Conservation (phyloP, 2,797 vertebrate genomes). For the Champsocephalus gunnari region DNA sequence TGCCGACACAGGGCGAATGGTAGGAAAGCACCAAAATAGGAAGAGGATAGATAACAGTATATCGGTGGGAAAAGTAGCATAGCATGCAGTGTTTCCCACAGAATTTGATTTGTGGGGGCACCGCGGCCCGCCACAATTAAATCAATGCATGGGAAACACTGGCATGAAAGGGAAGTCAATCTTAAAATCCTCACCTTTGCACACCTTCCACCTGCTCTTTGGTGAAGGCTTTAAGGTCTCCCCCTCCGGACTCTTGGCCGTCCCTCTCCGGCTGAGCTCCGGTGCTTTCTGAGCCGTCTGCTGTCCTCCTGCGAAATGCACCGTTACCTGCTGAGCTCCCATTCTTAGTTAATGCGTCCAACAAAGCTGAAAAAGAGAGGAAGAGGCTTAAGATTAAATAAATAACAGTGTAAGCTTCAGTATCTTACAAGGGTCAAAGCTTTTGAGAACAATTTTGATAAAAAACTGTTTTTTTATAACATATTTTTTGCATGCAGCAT, state of each 20-base stretch:
- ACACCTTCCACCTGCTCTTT: conserved; percentile 95
- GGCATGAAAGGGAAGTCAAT: neutral
- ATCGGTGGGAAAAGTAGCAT: neutral
- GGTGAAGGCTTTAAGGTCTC: conserved; percentile 89
- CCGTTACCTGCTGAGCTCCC: conserved; percentile 89
- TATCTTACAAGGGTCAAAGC: neutral
- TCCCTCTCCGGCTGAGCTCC: conserved; percentile 72
- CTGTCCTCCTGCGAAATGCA: conserved; percentile 84
- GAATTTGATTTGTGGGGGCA: no score
- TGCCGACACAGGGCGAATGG: neutral
- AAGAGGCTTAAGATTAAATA: neutral
- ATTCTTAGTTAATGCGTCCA: conserved; percentile 91
- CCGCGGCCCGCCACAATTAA: no score
- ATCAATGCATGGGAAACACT: no score
- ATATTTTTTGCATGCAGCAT: neutral
- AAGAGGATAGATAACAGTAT: neutral
- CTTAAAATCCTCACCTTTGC: conserved; percentile 85
- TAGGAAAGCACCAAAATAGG: conserved; percentile 11
- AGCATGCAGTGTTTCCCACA: neutral
- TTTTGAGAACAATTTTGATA: neutral
- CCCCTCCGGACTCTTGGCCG: conserved; percentile 64
- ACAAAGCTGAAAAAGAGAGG: conserved; percentile 81
- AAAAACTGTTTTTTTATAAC: neutral
- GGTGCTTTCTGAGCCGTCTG: conserved; percentile 73
- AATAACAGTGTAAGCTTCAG: neutral